Percentiles rank a stretch among this genome's conserved stretches.
These are phyloP conservation scores for Prunella fulvescens DNA, from an alignment of 2,113 vertebrate species.

Conservation along the genomic window DNA sequence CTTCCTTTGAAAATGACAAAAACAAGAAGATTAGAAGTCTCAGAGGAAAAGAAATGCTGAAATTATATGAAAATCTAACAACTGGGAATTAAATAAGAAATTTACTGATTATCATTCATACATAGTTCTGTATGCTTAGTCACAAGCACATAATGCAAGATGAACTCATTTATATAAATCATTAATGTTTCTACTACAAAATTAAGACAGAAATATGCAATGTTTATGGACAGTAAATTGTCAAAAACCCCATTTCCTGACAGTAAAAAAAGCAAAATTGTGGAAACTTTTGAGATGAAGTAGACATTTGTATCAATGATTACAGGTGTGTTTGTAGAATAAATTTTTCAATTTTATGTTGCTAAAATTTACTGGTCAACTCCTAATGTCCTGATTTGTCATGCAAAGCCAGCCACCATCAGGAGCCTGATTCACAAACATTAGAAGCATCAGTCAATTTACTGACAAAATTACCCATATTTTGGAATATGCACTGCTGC, in stretches of 20 bases:
- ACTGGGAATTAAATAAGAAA: background rate
- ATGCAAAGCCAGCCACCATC: background rate
- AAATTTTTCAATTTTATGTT: background rate
- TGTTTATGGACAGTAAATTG: background rate
- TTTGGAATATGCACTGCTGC: background rate
- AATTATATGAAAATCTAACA: background rate
- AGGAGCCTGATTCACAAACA: background rate
- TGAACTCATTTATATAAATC: background rate
- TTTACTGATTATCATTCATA: background rate
- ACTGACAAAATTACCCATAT: conserved; percentile 35
- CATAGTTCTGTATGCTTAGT: background rate
- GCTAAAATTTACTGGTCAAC: background rate
- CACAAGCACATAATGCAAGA: background rate
- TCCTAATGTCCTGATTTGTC: background rate
- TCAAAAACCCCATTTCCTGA: background rate
- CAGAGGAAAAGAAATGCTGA: background rate
- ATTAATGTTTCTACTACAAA: background rate
- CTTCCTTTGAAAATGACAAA: conserved; percentile 27
- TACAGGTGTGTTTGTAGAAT: background rate
- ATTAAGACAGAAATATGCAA: background rate
- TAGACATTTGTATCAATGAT: background rate
- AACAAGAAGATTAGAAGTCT: background rate
- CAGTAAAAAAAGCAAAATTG: background rate
- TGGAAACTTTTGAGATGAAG: background rate
- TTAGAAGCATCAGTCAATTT: background rate